A percentile compares a stretch with the other conserved stretches of the same genome.
Conservation (phyloP, 2,797 vertebrate species). For the Sebastes iracundus region DNA sequence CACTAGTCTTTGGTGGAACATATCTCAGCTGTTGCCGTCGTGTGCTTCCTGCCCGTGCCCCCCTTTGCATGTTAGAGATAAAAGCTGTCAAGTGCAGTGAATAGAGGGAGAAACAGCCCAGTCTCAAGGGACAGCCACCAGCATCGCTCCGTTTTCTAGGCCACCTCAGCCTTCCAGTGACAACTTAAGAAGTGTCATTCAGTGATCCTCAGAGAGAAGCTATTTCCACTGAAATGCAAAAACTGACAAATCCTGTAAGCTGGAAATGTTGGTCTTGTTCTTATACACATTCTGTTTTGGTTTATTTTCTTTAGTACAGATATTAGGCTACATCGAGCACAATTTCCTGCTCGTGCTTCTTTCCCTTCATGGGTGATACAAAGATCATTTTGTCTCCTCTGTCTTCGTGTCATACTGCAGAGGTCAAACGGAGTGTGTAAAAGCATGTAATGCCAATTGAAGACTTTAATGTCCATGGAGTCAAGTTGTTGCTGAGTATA, state of each 20-base stretch:
- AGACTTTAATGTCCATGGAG: neutral
- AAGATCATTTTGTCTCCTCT: neutral
- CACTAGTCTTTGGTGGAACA: neutral
- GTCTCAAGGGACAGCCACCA: slow-evolving; percentile 52
- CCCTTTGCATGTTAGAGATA: slow-evolving; percentile 29
- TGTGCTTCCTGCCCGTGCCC: neutral
- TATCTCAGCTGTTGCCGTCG: neutral
- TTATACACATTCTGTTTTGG: neutral
- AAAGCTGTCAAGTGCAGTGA: slow-evolving; percentile 49
- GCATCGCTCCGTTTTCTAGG: slow-evolving; percentile 66
- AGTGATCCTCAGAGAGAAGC: slow-evolving; percentile 47
- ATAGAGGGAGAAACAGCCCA: slow-evolving; percentile 45
- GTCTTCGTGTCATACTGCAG: neutral
- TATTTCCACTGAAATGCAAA: slow-evolving; percentile 38
- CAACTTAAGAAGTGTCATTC: slow-evolving; percentile 57
- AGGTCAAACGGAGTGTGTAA: neutral
- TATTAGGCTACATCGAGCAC: neutral
- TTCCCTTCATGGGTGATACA: neutral
- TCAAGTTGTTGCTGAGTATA: neutral
- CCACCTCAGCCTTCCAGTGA: slow-evolving; percentile 65
- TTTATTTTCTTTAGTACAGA: neutral
- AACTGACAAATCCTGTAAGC: neutral
- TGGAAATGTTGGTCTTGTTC: neutral
- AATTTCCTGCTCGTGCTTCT: neutral
- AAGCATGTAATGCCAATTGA: neutral